Evolutionary conservation across 2,888 invertebrate species (phyloP), one percentile per base, ranked within the genome.

Genomic region (Eupithecia subfuscata): DNA sequence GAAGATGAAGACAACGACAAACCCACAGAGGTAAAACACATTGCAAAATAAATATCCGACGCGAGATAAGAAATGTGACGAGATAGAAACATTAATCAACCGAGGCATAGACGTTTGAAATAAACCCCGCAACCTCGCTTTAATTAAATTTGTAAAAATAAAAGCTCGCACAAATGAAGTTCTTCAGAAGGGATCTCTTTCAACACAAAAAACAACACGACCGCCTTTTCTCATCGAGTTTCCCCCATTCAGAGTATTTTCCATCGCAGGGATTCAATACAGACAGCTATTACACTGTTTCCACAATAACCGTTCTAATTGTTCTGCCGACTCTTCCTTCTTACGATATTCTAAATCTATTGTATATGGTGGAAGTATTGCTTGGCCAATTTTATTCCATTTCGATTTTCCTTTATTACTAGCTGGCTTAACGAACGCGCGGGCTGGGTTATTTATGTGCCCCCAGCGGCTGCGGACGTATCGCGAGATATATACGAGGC

Each of bases 341-440:
- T 70, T 70, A 85, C 90, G 85, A 88, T 89, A 90, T 91, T 92
- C 91, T 92, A 92, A 92, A 91, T 90, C 91, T 89, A 91, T 92
- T 91, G 91, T 92, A 90, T 94, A 91, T 93, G 91, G 90, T 87
- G 89, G 91, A 92, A 92, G 91, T 93, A 93, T 94, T 91, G 92
- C 91, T 90, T 92, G 75, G 89, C 94, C 94, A 94, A 94, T 94
- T 94, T 94, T 92, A 94, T 94, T 94, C 92, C 93, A 93, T 94
- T 95, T 94, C 94, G 94, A 94, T 95, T 94, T 94, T 94, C 94
- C 93, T 94, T 94, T 95, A 95, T 94, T 94, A 94, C 95, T 93
- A 91, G 91, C 91, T 90, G 91, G 93, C 94, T 94, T 95, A 94
- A 94, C 94, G 94, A 94, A 93, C 92, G 92, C 89, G 89, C 90